Conservation (phyloP, 2,113 vertebrate species). For the Toxotes chatareus region DNA sequence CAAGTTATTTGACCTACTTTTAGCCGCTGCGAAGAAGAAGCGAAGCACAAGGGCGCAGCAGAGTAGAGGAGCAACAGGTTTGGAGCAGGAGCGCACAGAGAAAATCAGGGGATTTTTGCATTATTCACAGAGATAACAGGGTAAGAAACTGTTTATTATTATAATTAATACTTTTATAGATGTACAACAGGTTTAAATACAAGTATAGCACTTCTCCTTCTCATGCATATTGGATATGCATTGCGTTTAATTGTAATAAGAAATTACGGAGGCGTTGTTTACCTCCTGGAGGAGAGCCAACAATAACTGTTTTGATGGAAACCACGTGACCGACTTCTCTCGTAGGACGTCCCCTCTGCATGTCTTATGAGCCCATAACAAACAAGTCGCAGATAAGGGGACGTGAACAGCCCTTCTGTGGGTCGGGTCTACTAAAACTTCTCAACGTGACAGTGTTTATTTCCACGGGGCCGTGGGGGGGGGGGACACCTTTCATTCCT, state of each 20-base stretch:
- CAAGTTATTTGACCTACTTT: constrained; percentile 81
- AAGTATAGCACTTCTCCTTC: neutral
- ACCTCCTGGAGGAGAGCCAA: constrained; percentile 33
- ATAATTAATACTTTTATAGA: neutral
- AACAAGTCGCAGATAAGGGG: constrained; percentile 63
- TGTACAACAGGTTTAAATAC: too few species aligned
- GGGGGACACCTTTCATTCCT: neutral
- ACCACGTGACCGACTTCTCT: constrained; percentile 70
- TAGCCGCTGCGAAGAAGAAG: neutral
- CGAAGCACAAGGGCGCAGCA: neutral
- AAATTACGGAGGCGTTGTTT: neutral
- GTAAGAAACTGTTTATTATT: constrained; percentile 27
- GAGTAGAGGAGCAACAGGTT: constrained; percentile 17
- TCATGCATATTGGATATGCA: neutral
- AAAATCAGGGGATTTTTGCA: neutral
- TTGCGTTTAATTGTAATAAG: neutral
- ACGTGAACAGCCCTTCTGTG: neutral
- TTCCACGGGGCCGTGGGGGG: constrained; percentile 24
- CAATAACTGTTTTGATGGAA: constrained; percentile 61
- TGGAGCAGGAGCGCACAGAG: neutral
- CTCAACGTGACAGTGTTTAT: constrained; percentile 44
- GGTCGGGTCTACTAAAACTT: constrained; percentile 11
- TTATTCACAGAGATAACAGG: neutral
- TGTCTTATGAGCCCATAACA: constrained; percentile 57
- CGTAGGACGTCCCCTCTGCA: constrained; percentile 38